A percentile compares a stretch with the other conserved stretches of the same genome.
Evolutionary conservation across 2,113 vertebrate species (phyloP).

Genomic region (Arothron firmamentum): DNA sequence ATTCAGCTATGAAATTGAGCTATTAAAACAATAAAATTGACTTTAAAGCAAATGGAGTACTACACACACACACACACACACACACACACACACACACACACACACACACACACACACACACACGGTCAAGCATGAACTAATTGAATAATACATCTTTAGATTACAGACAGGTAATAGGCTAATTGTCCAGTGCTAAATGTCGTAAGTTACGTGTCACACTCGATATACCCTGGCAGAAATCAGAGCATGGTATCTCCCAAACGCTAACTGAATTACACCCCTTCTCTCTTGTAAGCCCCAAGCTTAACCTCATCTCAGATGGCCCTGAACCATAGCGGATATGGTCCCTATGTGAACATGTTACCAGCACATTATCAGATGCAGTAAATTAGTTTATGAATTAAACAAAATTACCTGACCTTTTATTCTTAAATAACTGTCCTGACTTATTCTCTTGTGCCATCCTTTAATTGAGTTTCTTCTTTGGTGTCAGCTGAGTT

Average conservation of each 20-base stretch:
- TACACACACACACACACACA: too few relatives aligned
- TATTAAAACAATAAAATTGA: too few relatives aligned
- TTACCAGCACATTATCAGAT: constrained; percentile 67
- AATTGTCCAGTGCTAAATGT: constrained; percentile 1
- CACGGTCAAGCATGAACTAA: neutral
- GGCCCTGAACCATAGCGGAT: constrained; percentile 68
- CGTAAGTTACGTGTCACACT: constrained; percentile 36
- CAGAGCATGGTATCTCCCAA: constrained; percentile 31
- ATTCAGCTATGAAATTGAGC: too few relatives aligned
- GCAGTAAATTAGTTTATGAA: constrained; percentile 71
- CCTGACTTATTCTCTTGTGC: too few relatives aligned
- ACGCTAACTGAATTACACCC: constrained; percentile 55
- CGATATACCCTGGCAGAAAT: constrained; percentile 37
- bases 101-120: too few relatives aligned
- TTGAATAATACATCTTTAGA: neutral
- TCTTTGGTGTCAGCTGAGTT: constrained; percentile 37
- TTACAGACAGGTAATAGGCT: constrained; percentile 1
- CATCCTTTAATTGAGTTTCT: neutral
- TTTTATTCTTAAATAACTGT: neutral
- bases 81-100: too few relatives aligned
- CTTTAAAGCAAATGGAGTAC: too few relatives aligned
- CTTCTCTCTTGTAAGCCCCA: constrained; percentile 36
- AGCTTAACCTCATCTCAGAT: constrained; percentile 65
- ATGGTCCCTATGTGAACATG: constrained; percentile 61
- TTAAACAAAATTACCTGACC: constrained; percentile 70